A percentile compares a stretch with the other conserved stretches of the same genome.
These are phyloP conservation scores for Narcine bancroftii DNA, from an alignment of 2,113 vertebrate genomes.

Conservation along the genomic window DNA sequence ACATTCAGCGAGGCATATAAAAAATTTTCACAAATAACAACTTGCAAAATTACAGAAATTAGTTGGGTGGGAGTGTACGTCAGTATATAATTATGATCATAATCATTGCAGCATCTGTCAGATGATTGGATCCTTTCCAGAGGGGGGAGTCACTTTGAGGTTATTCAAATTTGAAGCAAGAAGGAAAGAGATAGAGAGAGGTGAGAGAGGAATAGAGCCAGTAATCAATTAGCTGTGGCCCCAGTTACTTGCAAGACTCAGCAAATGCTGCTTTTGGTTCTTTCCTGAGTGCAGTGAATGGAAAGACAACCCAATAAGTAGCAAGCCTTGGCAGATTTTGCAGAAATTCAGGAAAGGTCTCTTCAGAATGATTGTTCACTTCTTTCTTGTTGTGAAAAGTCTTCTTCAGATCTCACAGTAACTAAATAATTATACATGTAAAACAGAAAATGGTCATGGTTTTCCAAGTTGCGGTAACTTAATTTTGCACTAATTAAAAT, in stretches of 20 bases:
- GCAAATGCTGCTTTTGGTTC: not conserved
- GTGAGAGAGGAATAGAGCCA: not conserved
- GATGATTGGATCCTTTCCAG: constrained; percentile 48
- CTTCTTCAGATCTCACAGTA: too few relatives aligned
- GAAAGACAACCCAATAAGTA: not conserved
- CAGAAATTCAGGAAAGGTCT: not conserved
- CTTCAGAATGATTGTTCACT: constrained; percentile 40
- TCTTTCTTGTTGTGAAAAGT: constrained; percentile 26
- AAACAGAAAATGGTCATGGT: too few relatives aligned
- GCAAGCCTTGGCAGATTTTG: too few relatives aligned
- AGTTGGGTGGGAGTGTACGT: constrained; percentile 63
- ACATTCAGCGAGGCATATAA: constrained; percentile 68
- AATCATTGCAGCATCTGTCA: constrained; percentile 60
- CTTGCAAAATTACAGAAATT: constrained; percentile 58
- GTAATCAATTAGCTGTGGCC: constrained; percentile 24
- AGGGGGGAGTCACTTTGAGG: constrained; percentile 35
- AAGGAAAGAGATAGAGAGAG: too few relatives aligned
- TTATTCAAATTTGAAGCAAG: constrained; percentile 37
- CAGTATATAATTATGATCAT: constrained; percentile 87
- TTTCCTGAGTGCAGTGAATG: too few relatives aligned
- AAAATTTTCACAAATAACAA: constrained; percentile 56
- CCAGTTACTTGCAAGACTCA: too few relatives aligned
- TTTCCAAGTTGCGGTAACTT: too few relatives aligned
- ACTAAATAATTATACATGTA: too few relatives aligned
- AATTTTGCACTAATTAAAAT: too few relatives aligned